Base-by-base conservation (phyloP, 2,888 invertebrate species). In the Eupithecia subfuscata region DNA sequence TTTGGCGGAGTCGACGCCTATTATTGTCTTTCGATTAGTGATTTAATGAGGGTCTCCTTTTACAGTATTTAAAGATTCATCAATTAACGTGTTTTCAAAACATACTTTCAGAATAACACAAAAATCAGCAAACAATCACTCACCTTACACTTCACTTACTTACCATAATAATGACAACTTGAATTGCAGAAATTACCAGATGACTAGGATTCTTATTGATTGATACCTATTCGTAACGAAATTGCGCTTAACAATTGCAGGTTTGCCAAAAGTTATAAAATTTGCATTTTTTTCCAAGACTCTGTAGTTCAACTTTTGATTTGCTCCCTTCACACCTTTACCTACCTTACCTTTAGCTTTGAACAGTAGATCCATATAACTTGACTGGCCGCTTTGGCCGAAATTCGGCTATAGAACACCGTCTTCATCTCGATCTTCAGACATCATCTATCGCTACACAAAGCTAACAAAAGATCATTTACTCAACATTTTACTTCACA, bases 231-330 rank as follows among this genome's bases (percentile, higher is more conserved):
- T 78, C 75, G 77, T 83, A 79, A 80, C 76, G 82, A 82, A 81
- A 79, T 85, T 87, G 89, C 90, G 89, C 93, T 94, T 94, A 94
- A 94, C 94, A 94, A 94, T 94, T 94, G 94, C 94, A 94, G 93
- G 94, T 94, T 94, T 94, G 94, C 94, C 94, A 94, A 91, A 88
- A 91, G 93, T 94, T 93, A 84, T 92, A 93, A 94, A 94, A 94
- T 94, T 94, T 89, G 94, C 94, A 94, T 94, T 94, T 91, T 94
- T 94, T 94, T 94, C 92, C 92, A 89, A 88, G 85, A 89, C 87
- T 89, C 87, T 83, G 80, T 88, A 88, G 89, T 83, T 74, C 81
- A 69, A 74, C 37, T 79, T 86, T 56, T 88, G 71, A 81, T 88
- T 91, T 90, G 88, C 90, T 85, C 84, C 86, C 88, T 85, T 78